Conservation (phyloP, 2,113 vertebrate genomes). For the Gymnocephalus cernua region DNA sequence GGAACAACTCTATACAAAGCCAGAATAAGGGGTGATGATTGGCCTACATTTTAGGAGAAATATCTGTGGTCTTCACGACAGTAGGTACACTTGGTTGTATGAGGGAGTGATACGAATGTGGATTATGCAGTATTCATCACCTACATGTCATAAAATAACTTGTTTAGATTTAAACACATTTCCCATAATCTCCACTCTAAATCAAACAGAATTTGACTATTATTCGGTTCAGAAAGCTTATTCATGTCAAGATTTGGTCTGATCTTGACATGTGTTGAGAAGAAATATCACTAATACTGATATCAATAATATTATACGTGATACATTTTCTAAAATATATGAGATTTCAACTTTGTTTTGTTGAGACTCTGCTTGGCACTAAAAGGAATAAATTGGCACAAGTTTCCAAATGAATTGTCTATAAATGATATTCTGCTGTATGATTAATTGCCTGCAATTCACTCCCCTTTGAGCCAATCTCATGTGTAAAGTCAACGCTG, state of each 20-base stretch:
- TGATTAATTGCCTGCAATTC: slow-evolving; percentile 83
- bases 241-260: background rate
- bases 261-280: slow-evolving; percentile 2
- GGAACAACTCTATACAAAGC: slow-evolving; percentile 60
- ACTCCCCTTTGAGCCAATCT: slow-evolving; percentile 84
- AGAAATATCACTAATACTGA: slow-evolving; percentile 7
- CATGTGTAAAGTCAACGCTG: slow-evolving; percentile 82
- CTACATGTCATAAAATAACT: background rate
- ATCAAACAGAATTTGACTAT: background rate
- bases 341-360: slow-evolving; percentile 37
- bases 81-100: background rate
- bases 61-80: slow-evolving; percentile 30
- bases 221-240: background rate
- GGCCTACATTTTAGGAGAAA: slow-evolving; percentile 56
- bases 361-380: slow-evolving; percentile 31
- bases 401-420: slow-evolving; percentile 74
- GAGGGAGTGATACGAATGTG: slow-evolving; percentile 4
- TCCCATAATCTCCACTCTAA: background rate
- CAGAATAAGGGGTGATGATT: slow-evolving; percentile 45
- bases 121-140: background rate
- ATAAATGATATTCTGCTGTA: slow-evolving; percentile 80
- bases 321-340: slow-evolving; percentile 36
- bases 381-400: slow-evolving; percentile 64
- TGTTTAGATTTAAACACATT: background rate
- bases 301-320: slow-evolving; percentile 4